Evolutionary conservation across 2,888 invertebrate species (phyloP).

Genomic region (Andrena bicolor): DNA sequence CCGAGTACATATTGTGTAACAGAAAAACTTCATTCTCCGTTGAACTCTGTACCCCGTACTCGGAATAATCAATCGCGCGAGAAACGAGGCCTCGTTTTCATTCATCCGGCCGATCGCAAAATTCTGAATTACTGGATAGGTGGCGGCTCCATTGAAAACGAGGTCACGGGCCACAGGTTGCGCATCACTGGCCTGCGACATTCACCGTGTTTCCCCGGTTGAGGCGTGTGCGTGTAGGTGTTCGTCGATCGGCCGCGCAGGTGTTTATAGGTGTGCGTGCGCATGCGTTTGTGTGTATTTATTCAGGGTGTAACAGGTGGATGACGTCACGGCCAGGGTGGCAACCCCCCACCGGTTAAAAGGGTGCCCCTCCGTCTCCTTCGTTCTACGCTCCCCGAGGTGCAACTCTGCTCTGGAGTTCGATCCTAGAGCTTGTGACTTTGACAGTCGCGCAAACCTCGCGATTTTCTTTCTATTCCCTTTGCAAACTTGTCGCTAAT

Average conservation of each 20-base stretch:
- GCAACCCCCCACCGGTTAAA: constrained; percentile 40
- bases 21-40: too few species aligned
- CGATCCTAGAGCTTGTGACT: not conserved
- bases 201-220: constrained; percentile 43
- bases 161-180: constrained; percentile 50
- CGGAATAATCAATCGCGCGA: not conserved
- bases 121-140: constrained; percentile 41
- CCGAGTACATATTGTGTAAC: too few species aligned
- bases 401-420: not conserved
- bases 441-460: not conserved
- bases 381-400: constrained; percentile 18
- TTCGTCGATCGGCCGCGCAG: constrained; percentile 8
- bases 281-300: constrained; percentile 50
- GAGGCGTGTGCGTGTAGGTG: not conserved
- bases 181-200: constrained; percentile 58
- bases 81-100: constrained; percentile 6
- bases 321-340: constrained; percentile 71
- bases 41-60: not conserved
- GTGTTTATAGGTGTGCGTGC: constrained; percentile 35
- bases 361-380: constrained; percentile 21
- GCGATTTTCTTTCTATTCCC: not conserved
- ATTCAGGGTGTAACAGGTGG: constrained; percentile 83
- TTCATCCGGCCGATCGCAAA: constrained; percentile 3
- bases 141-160: constrained; percentile 38
- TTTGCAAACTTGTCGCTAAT: not conserved